Evolutionary conservation across 1,140 invertebrate species (phyloP).

Genomic region (Alviniconcha marisindica): DNA sequence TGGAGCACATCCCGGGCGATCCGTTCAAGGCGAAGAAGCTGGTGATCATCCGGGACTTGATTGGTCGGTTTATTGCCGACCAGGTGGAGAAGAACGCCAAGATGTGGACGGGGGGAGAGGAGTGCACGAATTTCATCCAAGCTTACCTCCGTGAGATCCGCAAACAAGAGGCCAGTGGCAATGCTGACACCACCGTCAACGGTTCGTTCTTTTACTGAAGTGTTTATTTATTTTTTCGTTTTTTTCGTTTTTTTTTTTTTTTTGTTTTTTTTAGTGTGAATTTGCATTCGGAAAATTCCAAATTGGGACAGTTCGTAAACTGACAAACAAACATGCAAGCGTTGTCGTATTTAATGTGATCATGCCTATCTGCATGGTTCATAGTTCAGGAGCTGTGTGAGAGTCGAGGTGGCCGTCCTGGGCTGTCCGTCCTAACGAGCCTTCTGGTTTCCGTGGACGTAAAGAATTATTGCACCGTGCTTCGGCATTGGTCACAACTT

Average conservation of each 20-base stretch:
- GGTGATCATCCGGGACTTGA: background rate
- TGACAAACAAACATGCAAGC: background rate
- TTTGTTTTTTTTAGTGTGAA: no score
- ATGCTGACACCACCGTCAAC: background rate
- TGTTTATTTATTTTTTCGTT: background rate
- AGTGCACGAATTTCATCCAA: slow-evolving; percentile 49
- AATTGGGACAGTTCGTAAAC: background rate
- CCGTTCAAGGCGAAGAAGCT: slow-evolving; percentile 38
- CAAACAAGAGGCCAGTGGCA: background rate
- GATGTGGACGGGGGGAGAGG: slow-evolving; percentile 27
- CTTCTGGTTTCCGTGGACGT: no score
- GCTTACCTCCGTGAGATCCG: slow-evolving; percentile 44
- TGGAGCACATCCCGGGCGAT: slow-evolving; percentile 54
- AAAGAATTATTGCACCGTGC: no score
- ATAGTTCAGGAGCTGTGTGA: no score
- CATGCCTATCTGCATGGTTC: no score
- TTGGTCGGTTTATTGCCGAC: background rate
- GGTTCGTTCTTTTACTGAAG: no score
- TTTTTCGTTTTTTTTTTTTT: no score
- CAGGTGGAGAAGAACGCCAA: background rate
- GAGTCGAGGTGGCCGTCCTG: no score
- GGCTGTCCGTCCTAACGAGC: no score
- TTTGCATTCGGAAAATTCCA: no score
- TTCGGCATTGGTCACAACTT: no score
- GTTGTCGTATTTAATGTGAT: no score